Evolutionary conservation across 1,140 invertebrate species (phyloP).

Genomic region (Saccostrea echinata): DNA sequence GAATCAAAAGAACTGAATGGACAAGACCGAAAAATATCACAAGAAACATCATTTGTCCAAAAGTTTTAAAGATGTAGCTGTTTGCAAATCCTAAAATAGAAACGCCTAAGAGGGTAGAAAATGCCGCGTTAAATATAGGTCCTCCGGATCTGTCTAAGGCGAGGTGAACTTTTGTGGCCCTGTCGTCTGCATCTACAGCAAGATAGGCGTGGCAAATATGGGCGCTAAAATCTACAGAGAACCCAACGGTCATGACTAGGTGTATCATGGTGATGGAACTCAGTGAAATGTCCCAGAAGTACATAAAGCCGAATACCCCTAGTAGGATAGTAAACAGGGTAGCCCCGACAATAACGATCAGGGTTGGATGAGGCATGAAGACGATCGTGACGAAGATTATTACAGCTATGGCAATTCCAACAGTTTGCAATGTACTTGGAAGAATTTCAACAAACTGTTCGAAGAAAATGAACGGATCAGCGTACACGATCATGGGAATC

Average conservation of each 20-base stretch:
- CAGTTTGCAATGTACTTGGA: conserved; percentile 94
- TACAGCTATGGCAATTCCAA: conserved; percentile 93
- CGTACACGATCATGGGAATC: conserved; percentile 64
- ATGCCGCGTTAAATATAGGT: conserved; percentile 96
- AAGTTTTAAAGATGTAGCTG: conserved; percentile 98
- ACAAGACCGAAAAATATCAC: conserved; percentile 96
- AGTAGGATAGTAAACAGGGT: conserved; percentile 97
- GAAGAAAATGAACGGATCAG: conserved; percentile 67
- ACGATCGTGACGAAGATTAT: conserved; percentile 98
- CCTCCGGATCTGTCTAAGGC: conserved; percentile 94
- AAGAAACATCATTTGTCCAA: conserved; percentile 98
- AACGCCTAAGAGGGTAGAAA: conserved; percentile 95
- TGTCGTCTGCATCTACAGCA: conserved; percentile 83
- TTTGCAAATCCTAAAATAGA: conserved; percentile 91
- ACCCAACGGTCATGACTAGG: conserved; percentile 98
- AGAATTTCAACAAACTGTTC: conserved; percentile 93
- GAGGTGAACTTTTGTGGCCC: conserved; percentile 88
- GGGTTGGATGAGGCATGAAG: conserved; percentile 96
- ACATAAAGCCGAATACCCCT: conserved; percentile 98
- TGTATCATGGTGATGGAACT: conserved; percentile 99
- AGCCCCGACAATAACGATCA: conserved; percentile 96
- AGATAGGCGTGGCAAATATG: conserved; percentile 99
- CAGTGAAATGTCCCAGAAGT: conserved; percentile 95
- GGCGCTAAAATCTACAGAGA: conserved; percentile 98
- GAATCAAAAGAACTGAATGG: conserved; percentile 94